These are phyloP conservation scores for Crypturellus tataupa DNA, from an alignment of 2,797 vertebrate genomes.

Conservation along the genomic window DNA sequence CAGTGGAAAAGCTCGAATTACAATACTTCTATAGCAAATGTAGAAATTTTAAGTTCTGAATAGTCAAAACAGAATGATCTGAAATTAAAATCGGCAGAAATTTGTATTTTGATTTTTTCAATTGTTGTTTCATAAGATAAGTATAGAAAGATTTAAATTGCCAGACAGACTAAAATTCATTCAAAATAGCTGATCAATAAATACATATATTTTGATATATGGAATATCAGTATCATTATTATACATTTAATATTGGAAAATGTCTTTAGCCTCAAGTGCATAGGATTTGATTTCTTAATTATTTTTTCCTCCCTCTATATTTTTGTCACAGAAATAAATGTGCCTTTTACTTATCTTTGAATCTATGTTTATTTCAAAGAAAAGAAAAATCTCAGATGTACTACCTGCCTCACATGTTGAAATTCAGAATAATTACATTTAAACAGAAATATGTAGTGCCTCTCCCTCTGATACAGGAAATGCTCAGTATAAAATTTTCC, in stretches of 20 bases:
- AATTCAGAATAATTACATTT: constrained; percentile 16
- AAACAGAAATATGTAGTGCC: constrained; percentile 27
- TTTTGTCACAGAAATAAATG: background rate
- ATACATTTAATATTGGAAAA: background rate
- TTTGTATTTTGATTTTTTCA: background rate
- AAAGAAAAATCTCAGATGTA: background rate
- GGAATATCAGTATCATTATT: background rate
- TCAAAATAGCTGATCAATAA: background rate
- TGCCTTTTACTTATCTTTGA: constrained; percentile 48
- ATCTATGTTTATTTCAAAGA: background rate
- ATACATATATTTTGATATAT: background rate
- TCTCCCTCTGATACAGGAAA: background rate
- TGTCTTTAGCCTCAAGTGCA: background rate
- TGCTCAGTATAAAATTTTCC: constrained; percentile 39
- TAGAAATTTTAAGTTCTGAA: background rate
- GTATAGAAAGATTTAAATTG: background rate
- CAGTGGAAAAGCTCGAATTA: background rate
- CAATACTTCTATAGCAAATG: background rate
- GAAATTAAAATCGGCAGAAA: background rate
- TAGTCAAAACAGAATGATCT: background rate
- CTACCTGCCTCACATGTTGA: background rate
- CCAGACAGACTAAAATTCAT: constrained; percentile 3
- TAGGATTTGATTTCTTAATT: background rate
- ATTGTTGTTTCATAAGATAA: background rate
- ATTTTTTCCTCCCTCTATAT: background rate